Conservation (phyloP, 2,888 invertebrate species). For the Scaptomyza tumidula region DNA sequence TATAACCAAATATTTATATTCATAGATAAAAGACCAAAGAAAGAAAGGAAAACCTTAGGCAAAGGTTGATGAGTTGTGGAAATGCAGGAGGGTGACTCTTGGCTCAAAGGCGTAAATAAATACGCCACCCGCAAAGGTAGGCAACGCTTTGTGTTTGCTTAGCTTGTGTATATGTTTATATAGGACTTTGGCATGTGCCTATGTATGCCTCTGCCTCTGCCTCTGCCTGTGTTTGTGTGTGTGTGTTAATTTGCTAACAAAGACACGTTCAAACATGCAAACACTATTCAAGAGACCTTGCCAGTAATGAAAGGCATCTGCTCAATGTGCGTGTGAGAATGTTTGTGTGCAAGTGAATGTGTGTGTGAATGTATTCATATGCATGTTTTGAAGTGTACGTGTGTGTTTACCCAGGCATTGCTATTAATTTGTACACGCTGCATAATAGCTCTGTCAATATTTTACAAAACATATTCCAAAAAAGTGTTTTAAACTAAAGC, state of each 20-base stretch:
- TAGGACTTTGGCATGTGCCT: constrained; percentile 49
- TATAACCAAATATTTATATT: no score
- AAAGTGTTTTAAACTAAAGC: constrained; percentile 51
- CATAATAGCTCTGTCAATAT: constrained; percentile 76
- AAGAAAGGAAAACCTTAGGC: not conserved
- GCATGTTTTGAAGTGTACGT: constrained; percentile 21
- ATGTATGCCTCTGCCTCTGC: constrained; percentile 10
- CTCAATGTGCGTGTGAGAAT: constrained; percentile 19
- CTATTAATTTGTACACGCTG: constrained; percentile 73
- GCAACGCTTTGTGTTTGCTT: constrained; percentile 60
- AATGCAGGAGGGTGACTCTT: not conserved
- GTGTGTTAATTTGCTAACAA: constrained; percentile 75
- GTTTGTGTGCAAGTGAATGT: constrained; percentile 26
- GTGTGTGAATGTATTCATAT: constrained; percentile 17
- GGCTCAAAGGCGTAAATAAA: constrained; percentile 70
- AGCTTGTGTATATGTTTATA: constrained; percentile 64
- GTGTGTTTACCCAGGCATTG: constrained; percentile 67
- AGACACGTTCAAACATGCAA: constrained; percentile 72
- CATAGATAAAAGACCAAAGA: not conserved
- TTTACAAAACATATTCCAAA: constrained; percentile 67
- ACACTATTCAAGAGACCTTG: constrained; percentile 70
- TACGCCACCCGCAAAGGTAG: constrained; percentile 67
- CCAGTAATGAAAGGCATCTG: constrained; percentile 57
- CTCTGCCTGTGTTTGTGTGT: constrained; percentile 27
- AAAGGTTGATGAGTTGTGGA: not conserved